These are phyloP conservation scores for Nephrotoma guestfalica DNA, from an alignment of 2,888 invertebrate species.

Conservation along the genomic window DNA sequence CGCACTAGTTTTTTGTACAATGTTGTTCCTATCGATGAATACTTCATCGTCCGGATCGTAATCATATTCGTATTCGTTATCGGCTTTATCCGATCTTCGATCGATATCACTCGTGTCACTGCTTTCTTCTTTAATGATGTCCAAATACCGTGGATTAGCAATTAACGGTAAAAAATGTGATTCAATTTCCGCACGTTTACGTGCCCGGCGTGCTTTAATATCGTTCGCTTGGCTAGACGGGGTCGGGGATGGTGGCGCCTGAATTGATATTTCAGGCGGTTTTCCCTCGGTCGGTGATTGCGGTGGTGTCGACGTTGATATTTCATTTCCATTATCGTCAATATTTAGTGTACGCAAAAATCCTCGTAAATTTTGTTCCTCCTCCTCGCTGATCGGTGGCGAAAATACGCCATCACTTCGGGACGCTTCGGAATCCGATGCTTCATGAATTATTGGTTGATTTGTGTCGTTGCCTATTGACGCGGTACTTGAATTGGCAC, in stretches of 20 bases:
- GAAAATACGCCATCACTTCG: conserved; percentile 25
- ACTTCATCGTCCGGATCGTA: conserved; percentile 37
- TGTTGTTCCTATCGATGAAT: conserved; percentile 29
- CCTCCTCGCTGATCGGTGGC: conserved; percentile 36
- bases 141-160: conserved; percentile 50
- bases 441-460: conserved; percentile 45
- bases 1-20: conserved; percentile 25
- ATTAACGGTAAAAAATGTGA: conserved; percentile 41
- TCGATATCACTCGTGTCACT: conserved; percentile 50
- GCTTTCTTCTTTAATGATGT: conserved; percentile 64
- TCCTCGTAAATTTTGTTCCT: conserved; percentile 39
- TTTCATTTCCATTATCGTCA: conserved; percentile 22
- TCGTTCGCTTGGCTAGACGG: conserved; percentile 21
- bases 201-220: conserved; percentile 32
- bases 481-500: conserved; percentile 20
- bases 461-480: conserved; percentile 29
- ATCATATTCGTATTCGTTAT: conserved; percentile 11
- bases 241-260: conserved; percentile 11
- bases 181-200: conserved; percentile 39
- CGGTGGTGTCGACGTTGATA: not conserved
- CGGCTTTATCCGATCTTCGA: conserved; percentile 7
- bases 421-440: conserved; percentile 46
- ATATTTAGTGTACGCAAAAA: conserved; percentile 43
- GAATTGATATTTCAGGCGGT: not conserved
- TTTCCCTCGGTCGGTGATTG: not conserved